Base-by-base conservation (phyloP, 2,797 vertebrate species). In the Scyliorhinus canicula region DNA sequence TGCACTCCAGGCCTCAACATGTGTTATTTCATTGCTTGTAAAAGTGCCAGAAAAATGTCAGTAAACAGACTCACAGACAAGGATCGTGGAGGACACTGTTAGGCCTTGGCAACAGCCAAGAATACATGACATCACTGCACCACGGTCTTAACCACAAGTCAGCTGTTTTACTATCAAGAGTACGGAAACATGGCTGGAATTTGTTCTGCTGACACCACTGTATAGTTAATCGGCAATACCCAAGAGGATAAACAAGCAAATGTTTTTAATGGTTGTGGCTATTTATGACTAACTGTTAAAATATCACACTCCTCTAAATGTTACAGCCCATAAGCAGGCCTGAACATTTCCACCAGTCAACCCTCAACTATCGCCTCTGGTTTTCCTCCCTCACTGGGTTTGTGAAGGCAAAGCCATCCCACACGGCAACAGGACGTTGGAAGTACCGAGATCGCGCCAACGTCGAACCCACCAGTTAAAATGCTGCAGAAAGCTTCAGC, bases 11-110 rank as follows among this genome's bases (percentile, higher is more conserved):
- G 9, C 84, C 95, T 95, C 95, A 93, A 95, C 96, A 96, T 96
- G 97, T 95, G 96, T 86, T 95, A 95, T 95, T 95, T 77, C 84
- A 63, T 95, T 94, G 0, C 35, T 86, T 93, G 95, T 95, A 95
- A 63, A 71, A 24, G 95, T 96, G 96, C 96, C 96, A 96, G 95
- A 95, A 95, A 74, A 97, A 97, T 96, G 95, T 95, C 95, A 96
- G 96, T 96, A 96, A 97, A 96, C 95, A 96, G 95, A 95, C 95
- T 96, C 95, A 95, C 93, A 95, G 65, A 95, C 95, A 95, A 60
- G 55, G 35, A 16, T 90, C 55, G 6, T 2, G 7, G 9, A n/a
- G 55, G 55, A 90, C 86, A 44, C 60, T 24, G n/a, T 6, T 65
- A 57, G 88, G 60, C 21, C 19, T 40, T 63, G 60, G n/a, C 57